Percentiles rank a stretch among this genome's conserved stretches.
Evolutionary conservation across 2,113 vertebrate species (phyloP).

Genomic region (Nothocercus julius): DNA sequence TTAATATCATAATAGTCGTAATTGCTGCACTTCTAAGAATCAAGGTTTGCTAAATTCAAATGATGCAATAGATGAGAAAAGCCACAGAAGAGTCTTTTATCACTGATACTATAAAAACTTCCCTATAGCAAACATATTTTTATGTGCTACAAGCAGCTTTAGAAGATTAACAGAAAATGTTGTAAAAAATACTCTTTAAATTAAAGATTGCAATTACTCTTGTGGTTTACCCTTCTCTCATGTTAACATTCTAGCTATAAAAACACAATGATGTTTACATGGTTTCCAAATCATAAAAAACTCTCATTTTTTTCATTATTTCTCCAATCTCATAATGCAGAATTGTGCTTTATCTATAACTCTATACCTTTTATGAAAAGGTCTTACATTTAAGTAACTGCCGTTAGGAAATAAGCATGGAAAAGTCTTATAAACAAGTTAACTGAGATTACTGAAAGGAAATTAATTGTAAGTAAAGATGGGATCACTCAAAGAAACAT

Average conservation of each 20-base stretch:
- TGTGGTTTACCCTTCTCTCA: not conserved
- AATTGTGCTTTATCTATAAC: constrained; percentile 33
- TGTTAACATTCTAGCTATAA: not conserved
- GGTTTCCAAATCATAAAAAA: constrained; percentile 5
- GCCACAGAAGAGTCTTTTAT: not conserved
- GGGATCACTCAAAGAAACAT: not conserved
- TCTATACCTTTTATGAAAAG: not conserved
- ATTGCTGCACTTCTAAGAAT: not conserved
- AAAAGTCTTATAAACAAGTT: not conserved
- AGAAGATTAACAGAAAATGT: constrained; percentile 11
- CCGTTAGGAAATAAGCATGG: not conserved
- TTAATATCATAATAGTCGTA: not conserved
- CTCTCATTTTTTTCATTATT: constrained; percentile 22
- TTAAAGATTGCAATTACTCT: not conserved
- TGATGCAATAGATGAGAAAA: not conserved
- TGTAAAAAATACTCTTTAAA: constrained; percentile 48
- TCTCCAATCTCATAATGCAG: not conserved
- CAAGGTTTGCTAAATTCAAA: not conserved
- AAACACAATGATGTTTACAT: not conserved
- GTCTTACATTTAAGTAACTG: not conserved
- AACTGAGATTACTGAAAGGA: not conserved
- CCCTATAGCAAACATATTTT: not conserved
- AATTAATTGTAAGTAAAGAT: constrained; percentile 15
- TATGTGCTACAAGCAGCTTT: not conserved
- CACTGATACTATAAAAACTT: not conserved